Evolutionary conservation across 2,797 vertebrate species (phyloP).

Genomic region (Esox lucius): DNA sequence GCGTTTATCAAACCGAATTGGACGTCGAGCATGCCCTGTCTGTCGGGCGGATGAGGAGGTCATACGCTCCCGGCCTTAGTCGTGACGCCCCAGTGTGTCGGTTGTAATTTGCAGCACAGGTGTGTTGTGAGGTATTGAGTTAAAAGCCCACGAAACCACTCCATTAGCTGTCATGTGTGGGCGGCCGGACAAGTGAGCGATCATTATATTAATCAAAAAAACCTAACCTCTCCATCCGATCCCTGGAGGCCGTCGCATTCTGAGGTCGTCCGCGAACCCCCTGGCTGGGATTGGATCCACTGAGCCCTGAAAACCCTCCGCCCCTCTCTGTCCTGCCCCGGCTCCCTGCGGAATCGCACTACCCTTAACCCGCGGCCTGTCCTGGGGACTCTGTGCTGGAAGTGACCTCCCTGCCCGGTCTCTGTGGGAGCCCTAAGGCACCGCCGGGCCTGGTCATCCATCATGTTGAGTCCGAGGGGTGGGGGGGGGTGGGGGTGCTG

Average conservation of each 20-base stretch:
- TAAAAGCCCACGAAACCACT: constrained; percentile 50
- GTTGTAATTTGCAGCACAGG: constrained; percentile 34
- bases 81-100: constrained; percentile 3
- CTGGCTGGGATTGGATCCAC: constrained; percentile 67
- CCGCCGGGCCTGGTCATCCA: constrained; percentile 70
- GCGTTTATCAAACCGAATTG: background rate
- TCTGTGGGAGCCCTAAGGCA: constrained; percentile 48
- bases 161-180: constrained; percentile 44
- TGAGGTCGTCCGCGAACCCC: constrained; percentile 49
- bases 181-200: constrained; percentile 58
- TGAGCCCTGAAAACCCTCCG: constrained; percentile 71
- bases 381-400: constrained; percentile 58
- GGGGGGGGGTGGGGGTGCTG: constrained; percentile 57
- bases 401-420: constrained; percentile 40
- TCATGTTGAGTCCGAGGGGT: constrained; percentile 59
- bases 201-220: constrained; percentile 70
- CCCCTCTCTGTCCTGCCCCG: constrained; percentile 45
- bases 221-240: constrained; percentile 54
- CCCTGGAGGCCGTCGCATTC: constrained; percentile 49
- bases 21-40: constrained; percentile 15
- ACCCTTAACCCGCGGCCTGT: constrained; percentile 55
- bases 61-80: constrained; percentile 24
- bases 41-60: background rate
- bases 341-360: constrained; percentile 68
- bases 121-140: constrained; percentile 42